These are phyloP conservation scores for Etheostoma perlongum DNA, from an alignment of 2,797 vertebrate genomes.

Conservation along the genomic window DNA sequence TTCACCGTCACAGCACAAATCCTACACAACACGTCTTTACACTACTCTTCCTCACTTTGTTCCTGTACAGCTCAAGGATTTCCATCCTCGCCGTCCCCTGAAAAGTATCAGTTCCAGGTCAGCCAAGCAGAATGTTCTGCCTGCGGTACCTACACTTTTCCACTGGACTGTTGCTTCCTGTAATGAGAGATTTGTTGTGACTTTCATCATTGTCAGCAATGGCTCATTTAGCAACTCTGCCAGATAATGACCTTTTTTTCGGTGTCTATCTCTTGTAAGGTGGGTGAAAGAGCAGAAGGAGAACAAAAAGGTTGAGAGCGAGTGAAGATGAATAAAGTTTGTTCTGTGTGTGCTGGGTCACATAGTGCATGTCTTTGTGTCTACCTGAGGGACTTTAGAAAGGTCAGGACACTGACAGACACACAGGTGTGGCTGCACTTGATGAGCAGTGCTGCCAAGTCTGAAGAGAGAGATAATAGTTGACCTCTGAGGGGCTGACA, in stretches of 20 bases:
- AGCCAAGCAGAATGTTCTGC: slow-evolving; percentile 55
- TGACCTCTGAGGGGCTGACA: slow-evolving; percentile 39
- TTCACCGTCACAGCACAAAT: slow-evolving; percentile 36
- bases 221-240: slow-evolving; percentile 46
- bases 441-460: slow-evolving; percentile 50
- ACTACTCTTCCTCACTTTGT: slow-evolving; percentile 48
- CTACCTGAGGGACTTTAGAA: slow-evolving; percentile 27
- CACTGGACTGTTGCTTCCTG: slow-evolving; percentile 55
- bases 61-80: slow-evolving; percentile 47
- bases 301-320: slow-evolving; percentile 35
- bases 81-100: slow-evolving; percentile 31
- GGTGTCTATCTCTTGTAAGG: slow-evolving; percentile 36
- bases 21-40: slow-evolving; percentile 32
- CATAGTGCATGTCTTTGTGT: slow-evolving; percentile 70
- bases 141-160: slow-evolving; percentile 26
- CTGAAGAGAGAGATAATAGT: slow-evolving; percentile 61
- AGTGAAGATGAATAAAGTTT: slow-evolving; percentile 73
- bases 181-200: slow-evolving; percentile 69
- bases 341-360: slow-evolving; percentile 57
- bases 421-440: slow-evolving; percentile 73
- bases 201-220: slow-evolving; percentile 63
- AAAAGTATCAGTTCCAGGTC: slow-evolving; percentile 66
- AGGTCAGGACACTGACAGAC: slow-evolving; percentile 67
- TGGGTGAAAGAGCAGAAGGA: slow-evolving; percentile 9
- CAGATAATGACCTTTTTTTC: slow-evolving; percentile 56